phyloP scores from a whole-genome alignment of 2,113 vertebrate species.

The Tetrao urogallus region DNA sequence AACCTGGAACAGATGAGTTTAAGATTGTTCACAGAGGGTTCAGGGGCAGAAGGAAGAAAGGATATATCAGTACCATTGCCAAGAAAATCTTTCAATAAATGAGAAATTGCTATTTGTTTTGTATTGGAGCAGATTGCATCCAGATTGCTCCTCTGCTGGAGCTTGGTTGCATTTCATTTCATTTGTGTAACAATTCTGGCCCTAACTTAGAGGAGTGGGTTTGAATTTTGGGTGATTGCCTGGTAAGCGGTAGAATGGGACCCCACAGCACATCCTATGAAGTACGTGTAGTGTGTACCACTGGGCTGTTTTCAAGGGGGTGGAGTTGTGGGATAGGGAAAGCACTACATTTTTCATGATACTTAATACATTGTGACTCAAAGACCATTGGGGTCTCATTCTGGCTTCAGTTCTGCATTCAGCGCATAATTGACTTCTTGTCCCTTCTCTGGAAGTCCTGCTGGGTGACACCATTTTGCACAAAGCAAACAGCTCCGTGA shows the following conservation, averaged over 20 bases:
- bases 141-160: neutral
- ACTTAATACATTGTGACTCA: neutral
- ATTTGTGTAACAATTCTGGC: neutral
- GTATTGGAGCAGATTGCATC: neutral
- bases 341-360: neutral
- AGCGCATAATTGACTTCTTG: neutral
- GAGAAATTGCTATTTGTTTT: neutral
- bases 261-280: neutral
- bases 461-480: neutral
- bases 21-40: neutral
- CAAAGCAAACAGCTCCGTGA: neutral
- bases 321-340: neutral
- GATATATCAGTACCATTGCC: neutral
- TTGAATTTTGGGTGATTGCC: neutral
- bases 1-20: neutral
- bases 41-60: neutral
- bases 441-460: neutral
- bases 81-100: neutral
- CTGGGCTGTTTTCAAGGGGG: fast-evolving
- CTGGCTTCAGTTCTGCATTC: neutral
- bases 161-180: neutral
- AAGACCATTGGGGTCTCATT: neutral
- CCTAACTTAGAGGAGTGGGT: neutral
- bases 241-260: neutral
- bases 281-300: neutral